Evolutionary conservation across 2,888 invertebrate genomes (phyloP).

Genomic region (Papilio protenor): DNA sequence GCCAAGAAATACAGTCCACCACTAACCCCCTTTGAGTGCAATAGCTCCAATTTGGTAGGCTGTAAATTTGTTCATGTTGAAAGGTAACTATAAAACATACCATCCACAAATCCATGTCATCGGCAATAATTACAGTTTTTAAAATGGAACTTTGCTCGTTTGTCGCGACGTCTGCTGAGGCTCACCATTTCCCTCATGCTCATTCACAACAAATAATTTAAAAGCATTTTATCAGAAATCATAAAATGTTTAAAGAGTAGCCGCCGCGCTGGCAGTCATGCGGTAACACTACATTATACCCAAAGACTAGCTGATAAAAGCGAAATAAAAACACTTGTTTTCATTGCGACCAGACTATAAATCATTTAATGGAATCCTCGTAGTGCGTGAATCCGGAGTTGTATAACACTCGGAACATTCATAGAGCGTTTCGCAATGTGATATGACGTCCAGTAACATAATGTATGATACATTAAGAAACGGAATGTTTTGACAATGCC

Average conservation of each 20-base stretch:
- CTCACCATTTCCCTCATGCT: neutral
- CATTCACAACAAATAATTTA: neutral
- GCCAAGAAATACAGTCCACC: no score
- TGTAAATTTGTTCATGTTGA: neutral
- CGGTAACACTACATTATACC: neutral
- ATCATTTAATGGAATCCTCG: neutral
- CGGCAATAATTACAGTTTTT: neutral
- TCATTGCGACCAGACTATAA: neutral
- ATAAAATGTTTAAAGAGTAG: neutral
- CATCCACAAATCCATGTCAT: neutral
- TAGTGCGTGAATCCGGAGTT: neutral
- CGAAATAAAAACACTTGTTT: neutral
- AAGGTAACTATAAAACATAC: neutral
- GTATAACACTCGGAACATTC: no score
- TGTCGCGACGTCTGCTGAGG: neutral
- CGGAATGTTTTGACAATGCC: no score
- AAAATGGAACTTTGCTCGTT: neutral
- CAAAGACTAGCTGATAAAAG: neutral
- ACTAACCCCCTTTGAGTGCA: no score
- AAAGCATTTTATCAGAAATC: constrained; percentile 13
- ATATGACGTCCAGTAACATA: no score
- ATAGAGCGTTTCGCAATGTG: no score
- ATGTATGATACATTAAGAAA: no score
- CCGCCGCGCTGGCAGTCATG: neutral
- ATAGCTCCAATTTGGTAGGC: neutral